Conservation (phyloP, 1,140 invertebrate genomes). For the Pomacea maculata region DNA sequence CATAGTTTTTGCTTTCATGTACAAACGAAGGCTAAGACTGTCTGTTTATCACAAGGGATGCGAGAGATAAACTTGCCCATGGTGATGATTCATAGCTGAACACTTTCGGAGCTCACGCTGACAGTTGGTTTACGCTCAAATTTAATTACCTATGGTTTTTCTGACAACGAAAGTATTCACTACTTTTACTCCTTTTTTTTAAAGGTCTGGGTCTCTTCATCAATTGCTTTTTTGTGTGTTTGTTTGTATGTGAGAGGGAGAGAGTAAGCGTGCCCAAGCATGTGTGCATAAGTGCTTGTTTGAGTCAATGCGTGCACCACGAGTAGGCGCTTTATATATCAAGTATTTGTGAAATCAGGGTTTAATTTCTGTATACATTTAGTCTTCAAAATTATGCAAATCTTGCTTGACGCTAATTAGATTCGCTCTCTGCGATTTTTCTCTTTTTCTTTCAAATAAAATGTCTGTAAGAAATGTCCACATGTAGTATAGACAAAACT, state of each 20-base stretch:
- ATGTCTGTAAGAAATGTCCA: too few relatives aligned
- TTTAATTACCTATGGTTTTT: too few relatives aligned
- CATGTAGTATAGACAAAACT: too few relatives aligned
- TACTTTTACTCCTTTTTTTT: background rate
- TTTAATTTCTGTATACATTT: background rate
- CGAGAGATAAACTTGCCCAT: too few relatives aligned
- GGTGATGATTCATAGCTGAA: too few relatives aligned
- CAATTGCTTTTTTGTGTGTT: too few relatives aligned
- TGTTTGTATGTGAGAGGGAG: background rate
- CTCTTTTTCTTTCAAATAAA: background rate
- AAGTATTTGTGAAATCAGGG: background rate
- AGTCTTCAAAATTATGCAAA: background rate
- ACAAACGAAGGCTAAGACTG: too few relatives aligned
- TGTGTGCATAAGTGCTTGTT: background rate
- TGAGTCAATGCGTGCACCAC: background rate
- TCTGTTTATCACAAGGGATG: too few relatives aligned
- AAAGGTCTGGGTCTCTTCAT: background rate
- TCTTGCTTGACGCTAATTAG: background rate
- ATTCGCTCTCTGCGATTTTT: conserved; percentile 4
- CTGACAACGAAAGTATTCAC: too few relatives aligned
- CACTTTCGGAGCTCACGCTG: too few relatives aligned
- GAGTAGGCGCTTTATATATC: background rate
- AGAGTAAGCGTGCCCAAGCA: background rate
- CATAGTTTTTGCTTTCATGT: too few relatives aligned
- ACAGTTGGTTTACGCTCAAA: too few relatives aligned